phyloP scores from a whole-genome alignment of 1,140 invertebrate species.

The Lycorma delicatula region DNA sequence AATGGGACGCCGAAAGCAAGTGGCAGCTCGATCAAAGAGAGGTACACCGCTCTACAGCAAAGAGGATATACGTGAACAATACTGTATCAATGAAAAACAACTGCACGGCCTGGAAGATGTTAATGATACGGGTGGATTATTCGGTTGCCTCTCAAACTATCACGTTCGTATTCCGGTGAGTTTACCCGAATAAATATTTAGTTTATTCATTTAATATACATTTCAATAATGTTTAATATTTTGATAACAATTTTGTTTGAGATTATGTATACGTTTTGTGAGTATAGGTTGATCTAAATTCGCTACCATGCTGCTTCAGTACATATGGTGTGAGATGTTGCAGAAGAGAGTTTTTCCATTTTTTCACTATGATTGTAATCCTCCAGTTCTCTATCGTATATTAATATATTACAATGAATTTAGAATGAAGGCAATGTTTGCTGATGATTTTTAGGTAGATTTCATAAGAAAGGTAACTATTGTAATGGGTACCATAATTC shows the following conservation, averaged over 20 bases:
- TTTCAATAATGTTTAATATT: background rate
- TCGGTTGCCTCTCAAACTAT: conserved; percentile 74
- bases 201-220: background rate
- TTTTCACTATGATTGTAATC: no score
- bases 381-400: no score
- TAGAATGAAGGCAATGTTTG: no score
- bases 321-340: no score
- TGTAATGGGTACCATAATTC: no score
- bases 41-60: conserved; percentile 70
- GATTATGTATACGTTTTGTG: no score
- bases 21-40: conserved; percentile 44
- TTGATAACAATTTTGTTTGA: background rate
- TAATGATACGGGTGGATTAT: conserved; percentile 58
- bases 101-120: conserved; percentile 72
- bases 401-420: no score
- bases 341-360: no score
- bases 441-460: no score
- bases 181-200: background rate
- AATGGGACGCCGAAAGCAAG: conserved; percentile 46
- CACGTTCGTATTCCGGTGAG: conserved; percentile 42
- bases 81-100: conserved; percentile 86
- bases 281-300: no score
- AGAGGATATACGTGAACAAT: conserved; percentile 81
- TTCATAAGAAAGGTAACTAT: no score
- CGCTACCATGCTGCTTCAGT: no score